Conservation (phyloP, 1,140 invertebrate genomes). For the Dufourea novaeangliae region DNA sequence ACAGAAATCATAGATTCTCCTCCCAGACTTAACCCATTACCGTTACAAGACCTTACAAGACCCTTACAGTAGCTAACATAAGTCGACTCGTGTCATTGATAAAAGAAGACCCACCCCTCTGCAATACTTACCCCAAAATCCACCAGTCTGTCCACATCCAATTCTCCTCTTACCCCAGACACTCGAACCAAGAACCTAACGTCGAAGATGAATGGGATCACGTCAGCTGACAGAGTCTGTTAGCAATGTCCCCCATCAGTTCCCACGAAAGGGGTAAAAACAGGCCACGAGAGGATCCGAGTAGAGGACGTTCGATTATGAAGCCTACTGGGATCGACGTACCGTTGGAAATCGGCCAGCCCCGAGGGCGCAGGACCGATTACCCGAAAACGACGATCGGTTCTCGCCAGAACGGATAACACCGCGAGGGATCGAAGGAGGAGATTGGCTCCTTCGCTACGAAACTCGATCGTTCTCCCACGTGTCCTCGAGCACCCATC, state of each 20-base stretch:
- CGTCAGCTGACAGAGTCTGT: neutral
- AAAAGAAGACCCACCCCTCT: too few relatives aligned
- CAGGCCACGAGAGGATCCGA: neutral
- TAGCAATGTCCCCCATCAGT: neutral
- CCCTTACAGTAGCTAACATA: too few relatives aligned
- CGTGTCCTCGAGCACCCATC: neutral
- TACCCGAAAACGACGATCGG: slow-evolving; percentile 23
- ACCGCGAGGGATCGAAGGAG: neutral
- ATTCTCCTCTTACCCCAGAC: neutral
- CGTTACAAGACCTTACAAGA: too few relatives aligned
- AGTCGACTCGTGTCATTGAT: too few relatives aligned
- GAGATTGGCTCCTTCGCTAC: too few relatives aligned
- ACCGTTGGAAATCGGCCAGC: neutral
- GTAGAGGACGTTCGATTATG: neutral
- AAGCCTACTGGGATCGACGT: slow-evolving; percentile 3
- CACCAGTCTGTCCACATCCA: too few relatives aligned
- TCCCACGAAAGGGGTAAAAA: neutral
- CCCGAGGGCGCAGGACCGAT: neutral
- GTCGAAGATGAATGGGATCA: neutral
- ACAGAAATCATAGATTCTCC: too few relatives aligned
- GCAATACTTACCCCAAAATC: too few relatives aligned
- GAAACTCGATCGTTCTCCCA: neutral
- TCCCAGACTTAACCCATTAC: too few relatives aligned
- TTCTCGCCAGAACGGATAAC: neutral
- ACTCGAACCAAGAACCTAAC: neutral